A percentile compares a stretch with the other conserved stretches of the same genome.
Conservation (phyloP, 2,797 vertebrate genomes). For the Pogonophryne albipinna region DNA sequence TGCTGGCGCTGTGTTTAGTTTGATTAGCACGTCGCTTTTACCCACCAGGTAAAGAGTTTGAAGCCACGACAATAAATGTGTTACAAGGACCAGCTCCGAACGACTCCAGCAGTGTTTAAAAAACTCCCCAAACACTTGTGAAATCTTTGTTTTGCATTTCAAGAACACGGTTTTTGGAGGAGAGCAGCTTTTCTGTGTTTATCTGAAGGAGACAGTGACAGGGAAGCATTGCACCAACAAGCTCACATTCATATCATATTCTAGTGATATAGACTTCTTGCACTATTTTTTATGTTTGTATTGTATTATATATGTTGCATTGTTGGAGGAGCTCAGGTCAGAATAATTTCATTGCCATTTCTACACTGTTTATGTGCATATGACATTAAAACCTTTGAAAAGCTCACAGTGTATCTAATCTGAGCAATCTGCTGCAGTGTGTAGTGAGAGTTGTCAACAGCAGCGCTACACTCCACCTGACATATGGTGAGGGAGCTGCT, state of each 20-base stretch:
- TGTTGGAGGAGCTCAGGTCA: no score
- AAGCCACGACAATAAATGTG: no score
- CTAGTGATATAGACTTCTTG: no score
- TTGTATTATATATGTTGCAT: no score
- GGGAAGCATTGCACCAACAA: background rate
- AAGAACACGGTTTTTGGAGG: background rate
- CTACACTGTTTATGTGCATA: no score
- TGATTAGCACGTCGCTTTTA: no score
- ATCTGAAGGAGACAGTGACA: background rate
- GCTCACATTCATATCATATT: background rate
- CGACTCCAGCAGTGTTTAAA: background rate
- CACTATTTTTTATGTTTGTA: no score
- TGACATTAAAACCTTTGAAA: no score
- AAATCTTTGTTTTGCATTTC: background rate
- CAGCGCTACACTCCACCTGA: constrained; percentile 50
- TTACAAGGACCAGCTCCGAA: no score
- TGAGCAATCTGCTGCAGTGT: constrained; percentile 32
- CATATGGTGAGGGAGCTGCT: constrained; percentile 67
- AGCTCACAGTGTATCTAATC: constrained; percentile 28
- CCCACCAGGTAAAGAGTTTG: no score
- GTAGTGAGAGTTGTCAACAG: constrained; percentile 38
- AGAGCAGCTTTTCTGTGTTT: background rate
- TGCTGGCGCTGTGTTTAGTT: no score
- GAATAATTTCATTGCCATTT: no score
- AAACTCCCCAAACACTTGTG: background rate